Evolutionary conservation across 2,888 invertebrate species (phyloP).

Genomic region (Homarus gammarus): DNA sequence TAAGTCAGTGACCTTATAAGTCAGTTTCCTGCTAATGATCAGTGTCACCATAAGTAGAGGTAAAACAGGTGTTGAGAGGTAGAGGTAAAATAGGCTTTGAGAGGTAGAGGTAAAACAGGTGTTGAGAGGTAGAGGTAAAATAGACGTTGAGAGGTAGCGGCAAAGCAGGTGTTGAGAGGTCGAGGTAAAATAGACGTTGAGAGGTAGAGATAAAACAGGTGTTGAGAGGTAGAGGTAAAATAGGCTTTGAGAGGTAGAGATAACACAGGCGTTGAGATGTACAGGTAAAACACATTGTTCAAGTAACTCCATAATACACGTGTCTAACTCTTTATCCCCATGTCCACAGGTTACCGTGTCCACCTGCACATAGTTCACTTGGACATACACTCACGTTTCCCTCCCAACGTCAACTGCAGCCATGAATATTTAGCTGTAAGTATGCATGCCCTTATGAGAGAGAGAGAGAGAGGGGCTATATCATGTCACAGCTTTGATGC

Average conservation of each 20-base stretch:
- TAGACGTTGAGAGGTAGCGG: too few relatives aligned
- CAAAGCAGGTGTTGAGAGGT: too few relatives aligned
- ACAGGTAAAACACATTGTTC: too few relatives aligned
- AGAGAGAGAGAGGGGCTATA: too few relatives aligned
- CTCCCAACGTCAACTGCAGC: slow-evolving; percentile 76
- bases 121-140: neutral
- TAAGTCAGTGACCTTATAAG: too few relatives aligned
- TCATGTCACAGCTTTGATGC: too few relatives aligned
- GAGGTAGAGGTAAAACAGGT: neutral
- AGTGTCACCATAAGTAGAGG: too few relatives aligned
- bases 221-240: neutral
- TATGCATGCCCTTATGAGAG: too few relatives aligned
- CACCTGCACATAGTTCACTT: slow-evolving; percentile 85
- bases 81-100: neutral
- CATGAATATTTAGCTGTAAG: slow-evolving; percentile 77
- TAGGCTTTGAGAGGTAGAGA: neutral
- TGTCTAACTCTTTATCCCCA: neutral
- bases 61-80: neutral
- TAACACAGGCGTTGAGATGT: too few relatives aligned
- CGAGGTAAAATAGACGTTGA: neutral
- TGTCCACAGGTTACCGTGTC: slow-evolving; percentile 83
- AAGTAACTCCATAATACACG: too few relatives aligned
- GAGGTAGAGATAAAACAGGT: neutral
- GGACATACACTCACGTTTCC: slow-evolving; percentile 76
- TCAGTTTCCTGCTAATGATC: too few relatives aligned